phyloP scores from a whole-genome alignment of 2,113 vertebrate species.

The Abramis brama region DNA sequence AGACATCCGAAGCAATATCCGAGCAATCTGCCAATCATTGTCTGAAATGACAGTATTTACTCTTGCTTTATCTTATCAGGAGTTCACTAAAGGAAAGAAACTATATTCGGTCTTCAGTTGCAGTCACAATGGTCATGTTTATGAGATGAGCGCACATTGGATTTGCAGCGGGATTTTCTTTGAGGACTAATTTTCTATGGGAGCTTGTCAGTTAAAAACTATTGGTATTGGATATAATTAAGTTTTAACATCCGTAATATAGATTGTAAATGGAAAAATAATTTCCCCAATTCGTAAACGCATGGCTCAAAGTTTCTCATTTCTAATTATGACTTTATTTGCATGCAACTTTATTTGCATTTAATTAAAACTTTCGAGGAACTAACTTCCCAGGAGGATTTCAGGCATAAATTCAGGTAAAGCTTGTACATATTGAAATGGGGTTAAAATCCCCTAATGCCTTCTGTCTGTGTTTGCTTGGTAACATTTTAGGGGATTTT shows the following conservation, averaged over 20 bases:
- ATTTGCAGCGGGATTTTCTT: not conserved
- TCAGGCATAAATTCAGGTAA: too few species aligned
- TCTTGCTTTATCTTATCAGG: not conserved
- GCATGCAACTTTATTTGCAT: not conserved
- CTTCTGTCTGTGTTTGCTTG: not conserved
- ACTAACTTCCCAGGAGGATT: not conserved
- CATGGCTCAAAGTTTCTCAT: not conserved
- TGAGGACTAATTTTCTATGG: not conserved
- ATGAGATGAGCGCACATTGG: not conserved
- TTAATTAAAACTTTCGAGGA: not conserved
- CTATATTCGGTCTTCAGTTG: not conserved
- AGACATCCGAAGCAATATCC: not conserved
- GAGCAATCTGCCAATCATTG: conserved; percentile 16
- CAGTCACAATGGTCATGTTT: not conserved
- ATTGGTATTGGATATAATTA: not conserved
- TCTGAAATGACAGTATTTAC: not conserved
- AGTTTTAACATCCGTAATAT: not conserved
- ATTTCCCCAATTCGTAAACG: not conserved
- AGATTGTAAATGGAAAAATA: not conserved
- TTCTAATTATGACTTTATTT: not conserved
- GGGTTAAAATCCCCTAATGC: not conserved
- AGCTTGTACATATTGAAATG: not conserved
- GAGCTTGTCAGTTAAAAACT: not conserved
- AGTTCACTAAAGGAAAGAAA: conserved; percentile 6
- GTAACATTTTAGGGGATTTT: not conserved